A percentile compares a stretch with the other conserved stretches of the same genome.
phyloP scores from a whole-genome alignment of 2,113 vertebrate species.

The Fregata magnificens region DNA sequence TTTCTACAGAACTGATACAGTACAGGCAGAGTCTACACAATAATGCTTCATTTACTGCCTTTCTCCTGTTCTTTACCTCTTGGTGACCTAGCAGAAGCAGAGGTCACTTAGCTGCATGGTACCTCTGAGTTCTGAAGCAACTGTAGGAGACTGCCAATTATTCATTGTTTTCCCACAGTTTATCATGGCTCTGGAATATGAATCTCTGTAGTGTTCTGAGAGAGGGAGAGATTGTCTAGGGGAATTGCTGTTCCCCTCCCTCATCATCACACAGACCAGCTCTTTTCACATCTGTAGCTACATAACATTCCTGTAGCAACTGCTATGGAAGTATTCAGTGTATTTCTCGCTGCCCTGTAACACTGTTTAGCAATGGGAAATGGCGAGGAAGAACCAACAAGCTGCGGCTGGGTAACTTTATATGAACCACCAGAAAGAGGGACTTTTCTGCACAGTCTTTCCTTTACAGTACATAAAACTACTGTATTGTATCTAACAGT shows the following conservation, averaged over 20 bases:
- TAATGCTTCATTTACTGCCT: constrained; percentile 61
- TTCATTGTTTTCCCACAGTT: constrained; percentile 68
- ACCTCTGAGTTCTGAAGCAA: constrained; percentile 47
- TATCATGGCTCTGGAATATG: constrained; percentile 21
- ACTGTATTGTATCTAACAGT: background rate
- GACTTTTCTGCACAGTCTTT: background rate
- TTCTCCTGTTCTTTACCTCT: constrained; percentile 65
- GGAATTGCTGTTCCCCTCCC: background rate
- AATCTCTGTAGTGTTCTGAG: constrained; percentile 28
- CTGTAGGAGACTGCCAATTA: constrained; percentile 58
- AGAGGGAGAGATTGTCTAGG: background rate
- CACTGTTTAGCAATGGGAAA: background rate
- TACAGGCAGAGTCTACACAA: constrained; percentile 51
- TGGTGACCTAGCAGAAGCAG: constrained; percentile 66
- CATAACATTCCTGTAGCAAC: background rate
- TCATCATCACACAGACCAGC: background rate
- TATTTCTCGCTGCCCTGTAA: background rate
- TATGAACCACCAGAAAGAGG: background rate
- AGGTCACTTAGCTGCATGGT: constrained; percentile 67
- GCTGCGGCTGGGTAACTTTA: background rate
- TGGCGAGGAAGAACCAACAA: background rate
- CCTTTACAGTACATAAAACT: background rate
- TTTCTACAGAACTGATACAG: constrained; percentile 63
- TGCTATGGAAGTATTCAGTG: background rate
- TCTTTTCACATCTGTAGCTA: background rate